phyloP scores from a whole-genome alignment of 2,113 vertebrate genomes.

The Phyllostomus hastatus region DNA sequence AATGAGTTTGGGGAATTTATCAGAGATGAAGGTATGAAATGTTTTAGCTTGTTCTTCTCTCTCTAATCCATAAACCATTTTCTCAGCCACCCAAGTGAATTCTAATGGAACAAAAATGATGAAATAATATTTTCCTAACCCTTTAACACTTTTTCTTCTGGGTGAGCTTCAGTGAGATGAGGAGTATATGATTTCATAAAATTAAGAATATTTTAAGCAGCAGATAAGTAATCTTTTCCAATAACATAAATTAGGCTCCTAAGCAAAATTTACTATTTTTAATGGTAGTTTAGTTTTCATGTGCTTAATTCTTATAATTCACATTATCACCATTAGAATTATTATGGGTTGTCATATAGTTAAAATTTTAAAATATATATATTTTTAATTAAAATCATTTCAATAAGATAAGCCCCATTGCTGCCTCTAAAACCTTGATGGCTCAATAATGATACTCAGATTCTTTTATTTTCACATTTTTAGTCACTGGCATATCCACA shows the following conservation, averaged over 20 bases:
- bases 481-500: neutral
- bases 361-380: conserved; percentile 11
- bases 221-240: conserved; percentile 3
- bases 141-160: conserved; percentile 88
- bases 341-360: neutral
- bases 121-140: conserved; percentile 91
- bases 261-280: conserved; percentile 27
- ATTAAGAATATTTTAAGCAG: conserved; percentile 61
- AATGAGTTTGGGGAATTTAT: conserved; percentile 92
- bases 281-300: neutral
- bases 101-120: conserved; percentile 91
- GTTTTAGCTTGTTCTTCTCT: conserved; percentile 91
- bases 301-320: neutral
- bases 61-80: conserved; percentile 93
- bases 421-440: neutral
- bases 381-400: conserved; percentile 40
- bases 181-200: conserved; percentile 75
- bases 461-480: conserved; percentile 17
- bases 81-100: conserved; percentile 92
- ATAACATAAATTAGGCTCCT: neutral
- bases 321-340: neutral
- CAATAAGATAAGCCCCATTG: neutral
- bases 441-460: neutral
- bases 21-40: conserved; percentile 92
- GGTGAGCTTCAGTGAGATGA: conserved; percentile 77